These are phyloP conservation scores for Pachyseris speciosa DNA, from an alignment of 64 coral and sea anemone species.

Conservation along the genomic window DNA sequence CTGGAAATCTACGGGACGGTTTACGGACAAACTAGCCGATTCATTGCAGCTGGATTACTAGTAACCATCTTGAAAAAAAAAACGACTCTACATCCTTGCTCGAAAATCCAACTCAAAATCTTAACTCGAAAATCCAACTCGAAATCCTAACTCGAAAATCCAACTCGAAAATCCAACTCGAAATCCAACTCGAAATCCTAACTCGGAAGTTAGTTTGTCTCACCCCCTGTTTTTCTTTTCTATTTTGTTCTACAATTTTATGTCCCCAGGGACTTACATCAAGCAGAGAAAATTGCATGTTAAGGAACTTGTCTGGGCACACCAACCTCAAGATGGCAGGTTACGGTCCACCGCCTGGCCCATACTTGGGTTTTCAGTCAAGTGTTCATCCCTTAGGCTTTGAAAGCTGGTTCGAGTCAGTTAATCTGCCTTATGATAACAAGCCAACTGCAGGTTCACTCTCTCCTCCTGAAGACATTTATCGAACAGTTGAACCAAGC, in stretches of 20 bases:
- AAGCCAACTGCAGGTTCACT: background rate
- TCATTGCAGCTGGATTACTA: too few species aligned
- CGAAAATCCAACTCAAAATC: too few species aligned
- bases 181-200: slow-evolving; percentile 43
- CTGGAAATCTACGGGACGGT: too few species aligned
- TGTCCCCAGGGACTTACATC: background rate
- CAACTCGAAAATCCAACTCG: slow-evolving; percentile 78
- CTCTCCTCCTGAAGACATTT: background rate
- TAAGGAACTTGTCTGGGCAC: background rate
- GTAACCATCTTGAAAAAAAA: too few species aligned
- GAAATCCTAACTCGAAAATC: slow-evolving; percentile 75
- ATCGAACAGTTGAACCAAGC: background rate
- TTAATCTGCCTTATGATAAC: background rate
- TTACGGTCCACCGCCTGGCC: background rate
- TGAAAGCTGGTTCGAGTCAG: background rate
- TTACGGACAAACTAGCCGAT: too few species aligned
- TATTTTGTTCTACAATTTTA: too few species aligned
- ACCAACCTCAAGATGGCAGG: background rate
- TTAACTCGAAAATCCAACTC: too few species aligned
- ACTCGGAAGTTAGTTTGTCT: too few species aligned
- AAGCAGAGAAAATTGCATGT: background rate
- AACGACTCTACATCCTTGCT: too few species aligned
- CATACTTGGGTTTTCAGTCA: background rate
- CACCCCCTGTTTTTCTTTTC: too few species aligned
- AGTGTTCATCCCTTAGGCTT: background rate